Evolutionary conservation across 2,888 invertebrate genomes (phyloP).

Genomic region (Agelastica alni): DNA sequence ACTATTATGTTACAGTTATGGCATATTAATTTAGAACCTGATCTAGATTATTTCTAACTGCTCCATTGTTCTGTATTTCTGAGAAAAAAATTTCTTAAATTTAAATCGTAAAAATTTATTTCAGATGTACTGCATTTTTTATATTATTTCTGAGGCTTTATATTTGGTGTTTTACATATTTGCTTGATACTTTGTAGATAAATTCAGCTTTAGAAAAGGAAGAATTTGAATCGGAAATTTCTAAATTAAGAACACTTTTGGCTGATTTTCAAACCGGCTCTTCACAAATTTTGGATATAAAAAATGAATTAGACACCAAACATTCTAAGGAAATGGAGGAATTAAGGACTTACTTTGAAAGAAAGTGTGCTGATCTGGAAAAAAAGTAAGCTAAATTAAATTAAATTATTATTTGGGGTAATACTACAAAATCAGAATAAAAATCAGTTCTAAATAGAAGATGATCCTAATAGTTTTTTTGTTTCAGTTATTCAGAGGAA

Average conservation of each 20-base stretch:
- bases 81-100: no score
- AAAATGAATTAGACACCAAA: constrained; percentile 65
- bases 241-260: constrained; percentile 61
- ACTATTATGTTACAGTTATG: no score
- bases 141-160: no score
- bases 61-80: no score
- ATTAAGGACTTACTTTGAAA: constrained; percentile 77
- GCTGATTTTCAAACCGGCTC: constrained; percentile 64
- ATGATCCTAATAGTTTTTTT: not conserved
- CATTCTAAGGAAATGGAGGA: constrained; percentile 80
- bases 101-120: no score
- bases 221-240: constrained; percentile 60
- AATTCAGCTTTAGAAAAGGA: constrained; percentile 59
- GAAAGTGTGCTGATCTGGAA: constrained; percentile 78
- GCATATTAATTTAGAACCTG: no score
- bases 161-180: not conserved
- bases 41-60: no score
- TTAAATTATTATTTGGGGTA: no score
- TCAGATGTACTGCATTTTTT: no score
- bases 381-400: constrained; percentile 77
- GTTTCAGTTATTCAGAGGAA: constrained; percentile 66
- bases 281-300: constrained; percentile 61
- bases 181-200: constrained; percentile 18
- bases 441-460: no score
- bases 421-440: no score